Conservation (phyloP, 2,113 vertebrate species). For the Ranitomeya variabilis region DNA sequence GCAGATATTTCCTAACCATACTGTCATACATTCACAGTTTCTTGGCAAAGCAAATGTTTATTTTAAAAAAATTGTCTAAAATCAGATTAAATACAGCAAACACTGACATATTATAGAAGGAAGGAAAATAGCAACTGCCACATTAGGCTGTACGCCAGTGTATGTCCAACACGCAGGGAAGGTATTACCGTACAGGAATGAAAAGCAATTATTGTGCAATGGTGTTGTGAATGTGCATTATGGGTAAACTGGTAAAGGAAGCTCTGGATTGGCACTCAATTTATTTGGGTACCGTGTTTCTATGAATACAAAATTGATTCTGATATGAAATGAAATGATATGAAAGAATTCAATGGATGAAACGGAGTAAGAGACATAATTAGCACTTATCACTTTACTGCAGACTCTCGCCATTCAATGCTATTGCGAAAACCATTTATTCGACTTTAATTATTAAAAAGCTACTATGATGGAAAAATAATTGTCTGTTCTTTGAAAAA, state of each 20-base stretch:
- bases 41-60: constrained; percentile 36
- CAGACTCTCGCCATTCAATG: constrained; percentile 10
- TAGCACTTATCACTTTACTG: constrained; percentile 29
- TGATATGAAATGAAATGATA: constrained; percentile 1
- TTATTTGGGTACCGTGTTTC: constrained; percentile 3
- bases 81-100: constrained; percentile 31
- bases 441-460: constrained; percentile 16
- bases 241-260: not conserved
- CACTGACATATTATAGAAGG: constrained; percentile 24
- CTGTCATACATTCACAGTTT: constrained; percentile 1
- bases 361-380: constrained; percentile 10
- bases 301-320: constrained; percentile 28
- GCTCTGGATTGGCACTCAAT: not conserved
- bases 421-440: constrained; percentile 13
- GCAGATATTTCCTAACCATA: not conserved
- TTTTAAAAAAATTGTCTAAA: constrained; percentile 20
- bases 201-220: constrained; percentile 35
- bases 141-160: constrained; percentile 35
- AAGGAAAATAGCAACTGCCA: constrained; percentile 47
- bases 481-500: constrained; percentile 6
- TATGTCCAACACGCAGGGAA: constrained; percentile 18
- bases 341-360: constrained; percentile 25
- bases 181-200: constrained; percentile 3
- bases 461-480: constrained; percentile 19
- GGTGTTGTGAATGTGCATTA: constrained; percentile 4